Base-by-base conservation (phyloP, 2,797 vertebrate species). In the Synanceia verrucosa region DNA sequence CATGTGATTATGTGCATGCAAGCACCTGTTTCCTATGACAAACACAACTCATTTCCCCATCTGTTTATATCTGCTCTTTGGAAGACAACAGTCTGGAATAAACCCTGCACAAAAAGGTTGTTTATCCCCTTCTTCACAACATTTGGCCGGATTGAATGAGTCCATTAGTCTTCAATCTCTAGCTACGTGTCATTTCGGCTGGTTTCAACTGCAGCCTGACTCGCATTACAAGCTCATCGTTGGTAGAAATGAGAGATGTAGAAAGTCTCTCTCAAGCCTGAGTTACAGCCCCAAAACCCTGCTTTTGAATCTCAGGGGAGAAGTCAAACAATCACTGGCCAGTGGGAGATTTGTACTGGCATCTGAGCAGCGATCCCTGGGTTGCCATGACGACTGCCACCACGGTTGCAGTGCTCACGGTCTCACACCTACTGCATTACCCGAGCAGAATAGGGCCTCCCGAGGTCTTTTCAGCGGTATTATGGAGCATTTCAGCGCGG, bases 21-120 rank as follows among this genome's bases (percentile, higher is more conserved):
- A 85, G 81, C 93, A 94, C 91, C 91, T 93, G 92, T 88, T 93
- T 94, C 90, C 92, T 92, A 72, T 71, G 83, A 87, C 80, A 88
- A 89, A 89, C 84, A 81, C 67, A 65, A 70, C 70, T 85, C 23
- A 23, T 79, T 87, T 81, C 44, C 48, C 69, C 81, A 70, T 85
- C 80, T 84, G 85, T 82, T 83, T 74, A 66, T 70, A 82, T 77
- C 72, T 19, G 64, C 16, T 3, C 46, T 2, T 23, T 37, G 57
- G 65, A 85, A 47, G 68, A 79, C 72, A 82, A 79, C 74, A 73
- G 75, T 62, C 59, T 77, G 69, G 65, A 85, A 80, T 48, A 37
- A 76, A 59, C 68, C 65, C 19, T 19, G 18, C 1, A 29, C 33
- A 63, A 62, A 48, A 73, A 55, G 71, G 14, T 73, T 77, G 73